Evolutionary conservation across 2,797 vertebrate species (phyloP).

Genomic region (Alfaro cultratus): DNA sequence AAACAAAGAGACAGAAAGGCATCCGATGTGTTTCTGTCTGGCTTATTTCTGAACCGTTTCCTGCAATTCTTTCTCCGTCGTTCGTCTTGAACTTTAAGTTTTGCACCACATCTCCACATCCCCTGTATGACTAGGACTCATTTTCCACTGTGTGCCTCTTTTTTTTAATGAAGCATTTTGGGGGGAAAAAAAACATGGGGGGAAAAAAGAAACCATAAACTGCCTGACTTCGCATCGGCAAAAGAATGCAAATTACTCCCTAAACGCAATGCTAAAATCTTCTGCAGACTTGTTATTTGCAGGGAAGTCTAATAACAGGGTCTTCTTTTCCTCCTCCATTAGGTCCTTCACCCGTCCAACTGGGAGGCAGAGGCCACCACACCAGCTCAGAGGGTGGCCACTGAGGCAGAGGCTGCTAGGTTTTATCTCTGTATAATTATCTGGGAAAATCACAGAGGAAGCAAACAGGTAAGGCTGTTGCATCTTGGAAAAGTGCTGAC

Average conservation of each 20-base stretch:
- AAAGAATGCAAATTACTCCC: constrained; percentile 31
- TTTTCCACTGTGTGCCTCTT: constrained; percentile 9
- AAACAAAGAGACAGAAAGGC: constrained; percentile 41
- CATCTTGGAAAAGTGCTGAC: constrained; percentile 45
- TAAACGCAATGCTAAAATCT: constrained; percentile 33
- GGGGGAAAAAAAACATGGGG: neutral
- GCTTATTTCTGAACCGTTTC: constrained; percentile 39
- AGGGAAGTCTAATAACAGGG: constrained; percentile 31
- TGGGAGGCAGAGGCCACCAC: constrained; percentile 20
- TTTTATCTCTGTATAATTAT: constrained; percentile 24
- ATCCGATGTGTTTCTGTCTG: constrained; percentile 38
- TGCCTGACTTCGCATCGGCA: constrained; percentile 48
- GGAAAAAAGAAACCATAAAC: constrained; percentile 26
- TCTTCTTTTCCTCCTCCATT: constrained; percentile 25
- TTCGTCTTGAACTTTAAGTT: constrained; percentile 13
- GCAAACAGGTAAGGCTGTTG: constrained; percentile 42
- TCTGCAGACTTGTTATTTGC: constrained; percentile 31
- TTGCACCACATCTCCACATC: constrained; percentile 21
- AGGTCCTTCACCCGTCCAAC: constrained; percentile 34
- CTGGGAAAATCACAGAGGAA: neutral
- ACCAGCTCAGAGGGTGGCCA: constrained; percentile 10
- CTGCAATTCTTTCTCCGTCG: constrained; percentile 13
- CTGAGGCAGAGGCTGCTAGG: constrained; percentile 18
- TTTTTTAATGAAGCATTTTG: constrained; percentile 3
- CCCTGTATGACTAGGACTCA: constrained; percentile 19